phyloP scores from a whole-genome alignment of 2,797 vertebrate species.

The Poeciliopsis infans region DNA sequence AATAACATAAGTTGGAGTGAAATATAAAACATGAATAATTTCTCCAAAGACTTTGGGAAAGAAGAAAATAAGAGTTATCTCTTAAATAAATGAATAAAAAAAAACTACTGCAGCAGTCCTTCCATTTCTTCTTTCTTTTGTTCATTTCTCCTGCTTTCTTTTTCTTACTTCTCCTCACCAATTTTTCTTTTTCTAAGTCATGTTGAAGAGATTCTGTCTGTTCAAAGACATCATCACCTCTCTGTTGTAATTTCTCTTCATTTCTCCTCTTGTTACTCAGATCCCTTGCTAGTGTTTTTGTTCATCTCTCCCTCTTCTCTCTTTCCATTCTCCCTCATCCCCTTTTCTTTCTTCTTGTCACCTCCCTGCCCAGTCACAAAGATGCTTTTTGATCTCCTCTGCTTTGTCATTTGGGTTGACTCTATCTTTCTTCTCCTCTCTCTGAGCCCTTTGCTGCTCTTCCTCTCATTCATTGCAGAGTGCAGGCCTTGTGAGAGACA shows the following conservation, averaged over 20 bases:
- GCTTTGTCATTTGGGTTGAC: conserved; percentile 49
- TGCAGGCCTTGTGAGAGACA: conserved; percentile 38
- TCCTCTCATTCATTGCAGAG: conserved; percentile 38
- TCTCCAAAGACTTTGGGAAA: neutral
- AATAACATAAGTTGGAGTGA: neutral
- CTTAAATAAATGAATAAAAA: neutral
- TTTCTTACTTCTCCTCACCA: conserved; percentile 4
- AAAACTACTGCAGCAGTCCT: neutral
- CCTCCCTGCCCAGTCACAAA: conserved; percentile 1
- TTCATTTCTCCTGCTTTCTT: neutral
- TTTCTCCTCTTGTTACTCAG: neutral
- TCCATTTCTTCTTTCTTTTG: neutral
- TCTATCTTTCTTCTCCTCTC: conserved; percentile 15
- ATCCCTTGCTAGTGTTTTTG: neutral
- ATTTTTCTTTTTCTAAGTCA: conserved; percentile 25
- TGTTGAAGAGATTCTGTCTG: conserved; percentile 13
- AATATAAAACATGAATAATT: neutral
- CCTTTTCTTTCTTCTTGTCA: neutral
- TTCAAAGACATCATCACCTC: conserved; percentile 13
- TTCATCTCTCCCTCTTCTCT: neutral
- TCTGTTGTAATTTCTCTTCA: neutral
- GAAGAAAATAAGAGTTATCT: neutral
- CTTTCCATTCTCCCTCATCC: neutral
- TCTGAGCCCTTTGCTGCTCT: conserved; percentile 1
- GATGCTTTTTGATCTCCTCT: conserved; percentile 47